Percentiles rank a stretch among this genome's conserved stretches.
These are phyloP conservation scores for Chitala chitala DNA, from an alignment of 2,113 vertebrate genomes.

Conservation along the genomic window DNA sequence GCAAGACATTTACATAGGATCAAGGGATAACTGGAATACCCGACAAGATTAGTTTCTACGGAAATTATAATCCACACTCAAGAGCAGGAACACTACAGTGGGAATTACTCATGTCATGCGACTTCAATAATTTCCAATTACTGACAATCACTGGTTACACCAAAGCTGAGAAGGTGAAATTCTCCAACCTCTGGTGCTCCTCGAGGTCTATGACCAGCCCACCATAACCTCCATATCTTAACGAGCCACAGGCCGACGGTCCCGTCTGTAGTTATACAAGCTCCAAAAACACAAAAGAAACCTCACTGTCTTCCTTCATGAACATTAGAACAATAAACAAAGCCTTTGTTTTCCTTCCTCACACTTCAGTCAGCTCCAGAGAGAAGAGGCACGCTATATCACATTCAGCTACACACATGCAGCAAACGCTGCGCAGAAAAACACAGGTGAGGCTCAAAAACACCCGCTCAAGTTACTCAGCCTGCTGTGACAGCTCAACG, in stretches of 20 bases:
- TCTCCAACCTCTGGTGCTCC: neutral
- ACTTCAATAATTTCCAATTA: constrained; percentile 17
- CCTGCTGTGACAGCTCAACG: constrained; percentile 21
- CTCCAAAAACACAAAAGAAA: too few species aligned
- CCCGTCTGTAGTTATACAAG: too few species aligned
- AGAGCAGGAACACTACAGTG: constrained; percentile 14
- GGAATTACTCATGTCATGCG: constrained; percentile 15
- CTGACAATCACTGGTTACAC: neutral
- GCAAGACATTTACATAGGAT: neutral
- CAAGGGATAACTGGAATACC: constrained; percentile 33
- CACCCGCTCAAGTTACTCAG: constrained; percentile 30
- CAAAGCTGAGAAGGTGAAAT: neutral
- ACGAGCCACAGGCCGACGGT: too few species aligned
- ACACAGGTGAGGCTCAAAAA: constrained; percentile 11
- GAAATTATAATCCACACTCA: constrained; percentile 24
- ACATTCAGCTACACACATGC: constrained; percentile 26
- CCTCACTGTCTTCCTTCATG: neutral
- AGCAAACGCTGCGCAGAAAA: neutral
- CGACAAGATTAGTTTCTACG: constrained; percentile 31
- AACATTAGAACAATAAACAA: constrained; percentile 17
- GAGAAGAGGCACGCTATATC: constrained; percentile 22
- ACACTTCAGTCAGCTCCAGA: neutral
- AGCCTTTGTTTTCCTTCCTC: constrained; percentile 18
- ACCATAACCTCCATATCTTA: neutral
- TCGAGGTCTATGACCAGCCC: neutral